Evolutionary conservation across 2,113 vertebrate genomes (phyloP), one percentile per base, ranked within the genome.

Genomic region (Rousettus leschenaultii): DNA sequence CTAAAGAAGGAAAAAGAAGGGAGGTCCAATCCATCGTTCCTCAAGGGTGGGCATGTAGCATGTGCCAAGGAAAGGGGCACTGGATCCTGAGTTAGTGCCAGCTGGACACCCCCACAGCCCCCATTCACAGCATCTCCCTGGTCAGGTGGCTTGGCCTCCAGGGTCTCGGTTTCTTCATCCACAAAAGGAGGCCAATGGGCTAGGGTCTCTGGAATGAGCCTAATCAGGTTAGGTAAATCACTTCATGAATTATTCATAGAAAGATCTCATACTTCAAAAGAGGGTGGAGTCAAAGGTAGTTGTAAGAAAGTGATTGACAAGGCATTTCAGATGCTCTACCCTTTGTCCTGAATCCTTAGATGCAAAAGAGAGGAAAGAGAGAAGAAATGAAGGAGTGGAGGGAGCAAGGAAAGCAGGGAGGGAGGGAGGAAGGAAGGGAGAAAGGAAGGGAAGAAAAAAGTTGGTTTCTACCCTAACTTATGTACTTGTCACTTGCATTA

Each of bases 41-140:
- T 7, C 18, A 0, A n/a, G 11, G 3, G 8, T 28, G 11, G 2
- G 8, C 22, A 18, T 30, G 18, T 30, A 14, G 0, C 7, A 1
- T 45, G 40, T 22, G 33, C 51, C 2, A 3, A 9, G 24, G 15
- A 68, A 55, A 57, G 19, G 53, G 40, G 15, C 48, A 24, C 83
- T 63, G 43, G 57, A 55, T 15, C 38, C 84, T 57, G 61, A 79
- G 22, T 45, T 28, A 48, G 18, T 2, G 15, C 53, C 45, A 26
- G 22, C 48, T 68, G 40, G 89, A 40, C 19, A 33, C 33, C 88
- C 61, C n/a, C 3, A 2, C 26, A 21, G 6, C 24, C 5, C 35
- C 38, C 38, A 40, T n/a, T 30, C 14, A 1, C 26, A 21, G 4
- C 21, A 33, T 30, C 24, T 90, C 55, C 33, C 38, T 21, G 59